A percentile compares a stretch with the other conserved stretches of the same genome.
Evolutionary conservation across 2,888 invertebrate species (phyloP).

Genomic region (Caenorhabditis doughertyi): DNA sequence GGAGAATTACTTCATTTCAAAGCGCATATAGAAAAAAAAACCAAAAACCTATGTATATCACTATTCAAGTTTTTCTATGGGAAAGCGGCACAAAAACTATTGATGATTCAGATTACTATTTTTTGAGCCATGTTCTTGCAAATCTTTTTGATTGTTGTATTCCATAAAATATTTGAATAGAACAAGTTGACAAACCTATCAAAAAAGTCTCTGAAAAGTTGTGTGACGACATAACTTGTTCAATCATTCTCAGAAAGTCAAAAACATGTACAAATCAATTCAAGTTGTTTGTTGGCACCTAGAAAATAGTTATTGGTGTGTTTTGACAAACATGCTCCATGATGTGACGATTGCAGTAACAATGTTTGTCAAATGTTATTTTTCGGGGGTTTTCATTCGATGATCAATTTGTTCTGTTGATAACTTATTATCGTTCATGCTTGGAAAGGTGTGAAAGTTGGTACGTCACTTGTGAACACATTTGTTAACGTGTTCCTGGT

Average conservation of each 20-base stretch:
- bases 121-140: too few relatives aligned
- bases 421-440: neutral
- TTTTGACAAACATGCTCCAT: constrained; percentile 11
- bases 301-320: neutral
- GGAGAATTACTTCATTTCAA: too few relatives aligned
- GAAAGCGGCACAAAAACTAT: too few relatives aligned
- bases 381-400: neutral
- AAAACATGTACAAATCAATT: constrained; percentile 26
- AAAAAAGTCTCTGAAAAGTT: neutral
- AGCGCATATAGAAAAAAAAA: too few relatives aligned
- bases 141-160: too few relatives aligned
- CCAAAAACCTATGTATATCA: too few relatives aligned
- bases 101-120: too few relatives aligned
- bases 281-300: constrained; percentile 11
- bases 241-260: neutral
- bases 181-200: neutral
- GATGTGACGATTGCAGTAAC: constrained; percentile 11
- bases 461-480: neutral
- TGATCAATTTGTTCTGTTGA: neutral
- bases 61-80: too few relatives aligned
- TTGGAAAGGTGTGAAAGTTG: neutral
- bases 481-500: constrained; percentile 12
- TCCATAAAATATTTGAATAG: too few relatives aligned
- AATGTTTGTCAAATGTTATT: neutral
- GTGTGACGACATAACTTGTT: constrained; percentile 2